Base-by-base conservation (phyloP, 2,888 invertebrate genomes). In the Dasysyrphus tricinctus region DNA sequence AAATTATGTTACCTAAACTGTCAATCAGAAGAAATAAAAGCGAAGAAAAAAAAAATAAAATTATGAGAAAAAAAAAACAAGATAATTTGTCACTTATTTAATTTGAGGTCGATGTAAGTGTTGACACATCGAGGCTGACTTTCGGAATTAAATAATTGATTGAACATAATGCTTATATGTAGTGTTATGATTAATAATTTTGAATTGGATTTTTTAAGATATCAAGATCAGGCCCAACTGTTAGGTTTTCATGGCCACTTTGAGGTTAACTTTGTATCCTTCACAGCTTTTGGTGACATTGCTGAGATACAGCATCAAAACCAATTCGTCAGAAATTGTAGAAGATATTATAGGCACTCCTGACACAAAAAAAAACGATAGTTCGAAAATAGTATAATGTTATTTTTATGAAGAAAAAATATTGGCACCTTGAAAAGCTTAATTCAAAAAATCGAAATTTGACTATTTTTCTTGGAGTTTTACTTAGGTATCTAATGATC, bases 1-100 rank as follows among this genome's bases (percentile, higher is more conserved):
- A 69, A 69, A 69, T 54, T 54, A 49, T 34, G 63, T 47, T 47
- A 65, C 19, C 56, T 44, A 16, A 65, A 47, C 39, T 79, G 65
- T 73, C 79, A 79, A 49, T 65, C 63, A 78, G n/a, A 19, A 24
- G 51, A 54, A 65, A 16, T 69, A 29, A 47, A 76, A 37, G 56
- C 37, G 24, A 24, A 24, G 24, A 12, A 63, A 61, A 19, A 47
- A 1, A 51, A 75, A 32, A 19, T 14, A 57, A 42, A 9, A 14
- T 56, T 59, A 59, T 37, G 39, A 39, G 6, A 44, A 59, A 65
- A 44, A 59, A 65, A 67, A 69, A 69, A 69, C 54, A 39, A 54
- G 54, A 39, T 54, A 69, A 69, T 69, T 54, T 54, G 69, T 69
- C 54, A 69, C 24, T 51, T 24, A 32, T 54, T 54, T 51, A 37